Base-by-base conservation (phyloP, 2,797 vertebrate genomes). In the Pachyuromys duprasi region DNA sequence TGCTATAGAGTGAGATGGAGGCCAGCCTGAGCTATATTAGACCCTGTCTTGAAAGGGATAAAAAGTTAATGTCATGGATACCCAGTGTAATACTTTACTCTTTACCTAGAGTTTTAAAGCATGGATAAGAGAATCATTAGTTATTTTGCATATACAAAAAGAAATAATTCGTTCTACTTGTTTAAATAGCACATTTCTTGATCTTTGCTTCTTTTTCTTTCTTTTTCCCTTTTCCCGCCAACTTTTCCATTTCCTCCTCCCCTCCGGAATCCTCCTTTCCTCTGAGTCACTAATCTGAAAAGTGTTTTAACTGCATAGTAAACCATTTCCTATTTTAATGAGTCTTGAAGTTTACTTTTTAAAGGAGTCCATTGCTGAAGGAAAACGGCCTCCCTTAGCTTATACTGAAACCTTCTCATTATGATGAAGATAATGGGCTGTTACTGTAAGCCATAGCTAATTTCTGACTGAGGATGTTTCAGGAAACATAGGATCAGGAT, bases 401-500 rank as follows among this genome's bases (percentile, higher is more conserved):
- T 94, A 95, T 75, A 89, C 93, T 83, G 93, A 93, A 93, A 74
- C 87, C 72, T 90, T 96, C 96, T 97, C 95, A 94, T 95, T 67
- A 45, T 86, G 91, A 84, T 86, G 95, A 96, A 72, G 75, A 57
- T 95, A 91, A 95, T 94, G 94, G 95, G 93, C 93, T 96, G 86
- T 95, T 95, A 83, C 95, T 96, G 96, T 94, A 95, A 96, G 93
- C 86, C 90, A 36, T 83, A 65, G 91, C 95, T 97, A 94, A 96
- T 97, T 94, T 96, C 95, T 97, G 90, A 97, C 95, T 97, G 89
- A 91, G 72, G 31, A 76, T 87, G 82, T 97, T 97, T 97, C 96
- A 96, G 96, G 97, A 88, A 89, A 93, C 93, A 83, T 92, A 76
- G 70, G 92, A 65, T 96, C 93, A 86, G 70, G 91, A 93, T 94